phyloP scores from a whole-genome alignment of 1,140 invertebrate genomes.

The Zaprionus inermis region DNA sequence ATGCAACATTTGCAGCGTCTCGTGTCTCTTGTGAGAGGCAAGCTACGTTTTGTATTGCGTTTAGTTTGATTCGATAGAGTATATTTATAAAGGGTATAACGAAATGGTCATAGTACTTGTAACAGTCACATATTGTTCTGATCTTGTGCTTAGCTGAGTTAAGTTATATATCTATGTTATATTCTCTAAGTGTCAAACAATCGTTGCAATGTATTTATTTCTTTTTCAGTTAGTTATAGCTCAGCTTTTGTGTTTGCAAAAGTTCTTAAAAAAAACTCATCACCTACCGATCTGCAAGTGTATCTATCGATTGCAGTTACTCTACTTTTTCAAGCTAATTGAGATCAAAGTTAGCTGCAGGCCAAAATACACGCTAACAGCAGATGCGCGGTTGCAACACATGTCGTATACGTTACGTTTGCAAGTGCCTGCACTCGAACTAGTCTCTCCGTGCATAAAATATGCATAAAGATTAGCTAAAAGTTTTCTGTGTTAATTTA shows the following conservation, averaged over 20 bases:
- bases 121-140: neutral
- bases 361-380: conserved; percentile 2
- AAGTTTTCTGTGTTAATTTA: conserved; percentile 7
- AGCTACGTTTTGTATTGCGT: conserved; percentile 7
- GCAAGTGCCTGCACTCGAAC: no score
- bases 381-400: conserved; percentile 7
- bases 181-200: no score
- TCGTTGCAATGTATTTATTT: no score
- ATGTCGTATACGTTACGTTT: conserved; percentile 3
- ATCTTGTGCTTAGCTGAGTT: no score
- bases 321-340: neutral
- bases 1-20: conserved; percentile 33
- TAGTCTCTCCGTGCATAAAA: conserved; percentile 1
- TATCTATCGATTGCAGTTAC: neutral
- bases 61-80: neutral
- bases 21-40: conserved; percentile 33
- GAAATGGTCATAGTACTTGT: neutral
- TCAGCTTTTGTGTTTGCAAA: no score
- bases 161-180: no score
- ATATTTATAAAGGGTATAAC: neutral
- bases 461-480: conserved; percentile 1
- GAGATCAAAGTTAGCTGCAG: neutral
- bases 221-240: no score
- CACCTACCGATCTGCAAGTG: neutral
- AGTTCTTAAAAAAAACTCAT: no score